Conservation (phyloP, 2,888 invertebrate species). For the Drosophila mulleri region DNA sequence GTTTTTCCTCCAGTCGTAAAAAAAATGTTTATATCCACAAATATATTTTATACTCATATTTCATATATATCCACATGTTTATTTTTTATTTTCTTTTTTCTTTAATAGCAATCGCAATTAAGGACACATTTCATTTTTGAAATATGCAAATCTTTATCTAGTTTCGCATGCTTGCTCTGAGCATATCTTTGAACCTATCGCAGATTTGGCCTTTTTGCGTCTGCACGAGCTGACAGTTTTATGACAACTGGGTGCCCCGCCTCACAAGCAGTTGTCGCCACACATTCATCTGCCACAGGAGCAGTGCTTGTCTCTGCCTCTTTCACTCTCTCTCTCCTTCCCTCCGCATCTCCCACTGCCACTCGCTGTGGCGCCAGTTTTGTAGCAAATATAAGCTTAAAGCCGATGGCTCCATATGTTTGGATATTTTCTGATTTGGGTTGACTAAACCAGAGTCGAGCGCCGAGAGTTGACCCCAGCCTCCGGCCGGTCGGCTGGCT, state of each 20-base stretch:
- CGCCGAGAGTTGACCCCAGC: constrained; percentile 28
- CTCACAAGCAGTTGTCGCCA: constrained; percentile 4
- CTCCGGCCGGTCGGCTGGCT: not conserved
- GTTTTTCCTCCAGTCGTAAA: not conserved
- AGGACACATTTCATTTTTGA: constrained; percentile 28
- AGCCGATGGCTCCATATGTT: constrained; percentile 75
- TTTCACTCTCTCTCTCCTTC: not conserved
- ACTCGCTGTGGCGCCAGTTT: not conserved
- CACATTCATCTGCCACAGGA: not conserved
- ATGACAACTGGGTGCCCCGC: constrained; percentile 58
- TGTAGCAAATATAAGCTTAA: constrained; percentile 49
- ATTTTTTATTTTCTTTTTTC: constrained; percentile 19
- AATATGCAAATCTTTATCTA: constrained; percentile 49
- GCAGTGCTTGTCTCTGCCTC: not conserved
- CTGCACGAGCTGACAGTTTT: constrained; percentile 67
- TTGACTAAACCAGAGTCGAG: constrained; percentile 23
- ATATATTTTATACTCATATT: not conserved
- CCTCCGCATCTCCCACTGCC: not conserved
- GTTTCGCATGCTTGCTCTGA: constrained; percentile 31
- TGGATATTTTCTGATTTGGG: constrained; percentile 64
- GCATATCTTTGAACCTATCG: constrained; percentile 65
- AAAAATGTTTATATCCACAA: not conserved
- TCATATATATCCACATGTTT: not conserved
- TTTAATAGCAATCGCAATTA: constrained; percentile 29
- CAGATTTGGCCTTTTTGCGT: constrained; percentile 48